Evolutionary conservation across 2,113 vertebrate genomes (phyloP), one percentile per base, ranked within the genome.

Genomic region (Micronycteris hirsuta): DNA sequence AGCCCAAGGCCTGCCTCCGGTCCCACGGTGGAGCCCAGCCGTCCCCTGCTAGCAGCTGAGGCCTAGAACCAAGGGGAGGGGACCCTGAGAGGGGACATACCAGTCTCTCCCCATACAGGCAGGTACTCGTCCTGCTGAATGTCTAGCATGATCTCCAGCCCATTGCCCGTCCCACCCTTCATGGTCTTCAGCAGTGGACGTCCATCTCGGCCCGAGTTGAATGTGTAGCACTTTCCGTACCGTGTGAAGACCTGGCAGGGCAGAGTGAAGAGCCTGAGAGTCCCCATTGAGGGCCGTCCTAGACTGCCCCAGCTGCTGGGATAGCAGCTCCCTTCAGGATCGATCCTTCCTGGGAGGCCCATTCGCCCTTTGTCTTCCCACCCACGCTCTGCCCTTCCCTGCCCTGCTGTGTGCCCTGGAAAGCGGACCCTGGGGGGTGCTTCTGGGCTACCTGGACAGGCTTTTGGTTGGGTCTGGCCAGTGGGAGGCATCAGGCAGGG

Each of bases 161-260:
- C 99, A 0, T 99, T 99, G 7, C 99, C 99, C 10, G 99, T 99
- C 47, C 99, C 99, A 0, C 99, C 99, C 97, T 99, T 99, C 98
- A 99, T 99, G 82, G 99, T 99, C 96, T 99, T 98, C 96, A 99
- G 98, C 86, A 99, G 98, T 0, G 99, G 99, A 92, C 99, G 98
- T 87, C 99, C 99, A 16, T 99, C 99, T 97, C 99, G 98, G 65
- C 99, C 99, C 0, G 99, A 99, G 38, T 99, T 99, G 97, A 99
- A 99, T 1, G 99, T 99, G 98, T 99, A 99, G 98, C 99, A 99
- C 96, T 99, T 99, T 73, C 99, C 99, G 0, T 99, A 99, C 90
- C 99, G 98, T 0, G 99, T 99, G 98, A 99, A 99, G 97, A 99
- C 99, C 99, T 99, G 98, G 71, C 0, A 0, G 84, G 78, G 87